Evolutionary conservation across 2,888 invertebrate genomes (phyloP).

Genomic region (Venusia cambrica): DNA sequence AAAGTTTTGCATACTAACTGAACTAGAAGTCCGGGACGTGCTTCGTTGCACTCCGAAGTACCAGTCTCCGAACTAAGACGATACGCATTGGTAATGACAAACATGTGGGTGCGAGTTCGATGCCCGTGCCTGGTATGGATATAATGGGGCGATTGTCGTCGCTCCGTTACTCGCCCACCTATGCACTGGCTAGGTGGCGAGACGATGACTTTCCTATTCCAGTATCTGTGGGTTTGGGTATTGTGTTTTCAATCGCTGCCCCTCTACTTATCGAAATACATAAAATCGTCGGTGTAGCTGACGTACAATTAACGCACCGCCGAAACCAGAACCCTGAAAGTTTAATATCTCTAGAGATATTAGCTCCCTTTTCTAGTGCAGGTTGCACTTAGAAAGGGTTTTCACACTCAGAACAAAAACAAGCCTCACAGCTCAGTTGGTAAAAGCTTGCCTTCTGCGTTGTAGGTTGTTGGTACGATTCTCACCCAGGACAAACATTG

Average conservation of each 20-base stretch:
- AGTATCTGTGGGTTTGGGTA: constrained; percentile 9
- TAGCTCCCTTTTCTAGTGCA: too few relatives aligned
- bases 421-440: too few relatives aligned
- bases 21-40: constrained; percentile 12
- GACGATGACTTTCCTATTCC: constrained; percentile 29
- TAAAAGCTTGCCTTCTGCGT: too few relatives aligned
- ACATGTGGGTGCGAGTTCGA: constrained; percentile 71
- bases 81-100: constrained; percentile 36
- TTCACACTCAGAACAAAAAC: too few relatives aligned
- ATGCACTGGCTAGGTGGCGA: constrained; percentile 28
- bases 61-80: constrained; percentile 8
- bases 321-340: too few relatives aligned
- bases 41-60: constrained; percentile 19
- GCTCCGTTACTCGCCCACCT: constrained; percentile 57
- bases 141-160: constrained; percentile 64
- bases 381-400: too few relatives aligned
- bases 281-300: too few relatives aligned
- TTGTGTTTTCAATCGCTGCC: constrained; percentile 8
- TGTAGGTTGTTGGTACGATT: too few relatives aligned
- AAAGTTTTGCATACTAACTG: constrained; percentile 12
- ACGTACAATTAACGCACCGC: too few relatives aligned
- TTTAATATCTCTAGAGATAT: too few relatives aligned
- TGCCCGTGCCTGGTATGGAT: constrained; percentile 53
- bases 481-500: too few relatives aligned
- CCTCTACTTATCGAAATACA: too few relatives aligned